Evolutionary conservation across 2,797 vertebrate species (phyloP), one percentile per base, ranked within the genome.

Genomic region (Denticeps clupeoides): DNA sequence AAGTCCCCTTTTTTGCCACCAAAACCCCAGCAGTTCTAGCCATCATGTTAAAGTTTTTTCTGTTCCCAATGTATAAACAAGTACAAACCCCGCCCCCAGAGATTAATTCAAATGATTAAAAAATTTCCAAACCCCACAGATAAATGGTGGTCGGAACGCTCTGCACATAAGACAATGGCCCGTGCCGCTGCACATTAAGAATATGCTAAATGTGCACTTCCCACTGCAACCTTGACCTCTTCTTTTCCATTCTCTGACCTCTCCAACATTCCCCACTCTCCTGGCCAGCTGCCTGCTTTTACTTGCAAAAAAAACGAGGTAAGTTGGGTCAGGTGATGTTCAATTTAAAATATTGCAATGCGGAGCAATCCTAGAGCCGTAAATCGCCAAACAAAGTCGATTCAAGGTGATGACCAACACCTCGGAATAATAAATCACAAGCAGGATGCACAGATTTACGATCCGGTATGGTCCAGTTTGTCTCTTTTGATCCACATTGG

Each of bases 361-460:
- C 64, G 23, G 62, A 48, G 61, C 60, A 61, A 70, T 71, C 55
- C 63, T 50, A 38, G 55, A 47, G 57, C 59, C 60, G 79, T 83
- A 70, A 71, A 81, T 82, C 69, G 61, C 53, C 61, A 78, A 72
- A 73, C 67, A 78, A 82, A 78, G 75, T 81, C 81, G 71, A 69
- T 56, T 61, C 75, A 84, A 83, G 79, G 80, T 79, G 72, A 75
- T 28, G 41, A 51, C 52, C 15, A 25, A 46, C 44, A 16, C 45
- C 52, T 57, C 24, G 15, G 43, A 57, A 63, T 54, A 58, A 42
- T 69, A 54, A 58, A 67, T 78, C 63, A 64, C 57, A 31, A n/a
- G n/a, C 28, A 5, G 12, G 12, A 31, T 31, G 28, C 31, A 31
- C 5, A 31, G n/a, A 31, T 5, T 28, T 27, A 31, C n/a, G n/a